Evolutionary conservation across 2,888 invertebrate genomes (phyloP), one percentile per base, ranked within the genome.

Genomic region (Strigamia crassipes): DNA sequence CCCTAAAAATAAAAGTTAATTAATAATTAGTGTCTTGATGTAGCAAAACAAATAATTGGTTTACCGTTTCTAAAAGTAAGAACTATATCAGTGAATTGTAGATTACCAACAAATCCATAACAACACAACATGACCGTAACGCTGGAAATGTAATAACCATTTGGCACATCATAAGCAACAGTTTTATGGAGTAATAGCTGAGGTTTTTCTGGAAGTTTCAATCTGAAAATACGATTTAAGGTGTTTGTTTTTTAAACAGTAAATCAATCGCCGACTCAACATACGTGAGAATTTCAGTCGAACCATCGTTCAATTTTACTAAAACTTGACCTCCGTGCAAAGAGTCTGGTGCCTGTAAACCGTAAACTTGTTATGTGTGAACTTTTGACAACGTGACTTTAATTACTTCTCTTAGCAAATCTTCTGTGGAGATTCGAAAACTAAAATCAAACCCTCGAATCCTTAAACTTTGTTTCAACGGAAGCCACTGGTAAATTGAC

Each of bases 401-500:
- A n/a, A n/a, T 56, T 18, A 61, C 81, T 34, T 81, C 81, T 27
- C 61, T 21, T 41, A 31, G 51, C 61, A 81, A 61, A 61, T 81
- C 81, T 21, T 61, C 66, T n/a, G 81, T 27, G 9, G 13, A 9
- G n/a, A 56, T 56, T 56, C 81, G 31, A 6, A 81, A 61, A 61
- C 61, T 81, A 15, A 81, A 61, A 27, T 81, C 56, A 56, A 81
- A 61, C 51, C 41, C 61, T 23, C 15, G 51, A n/a, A 81, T 38
- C 34, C 34, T 81, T 18, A 34, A 27, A 21, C n/a, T 34, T 31
- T 27, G 21, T 15, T 38, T 10, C 9, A 81, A 23, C n/a, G 81
- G 81, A 61, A 81, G n/a, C 81, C 81, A 81, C 31, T 81, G 81
- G 61, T 81, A 81, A 61, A 81, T 81, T 31, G 81, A 51, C 9